Evolutionary conservation across 2,113 vertebrate genomes (phyloP).

Genomic region (Bufo bufo): DNA sequence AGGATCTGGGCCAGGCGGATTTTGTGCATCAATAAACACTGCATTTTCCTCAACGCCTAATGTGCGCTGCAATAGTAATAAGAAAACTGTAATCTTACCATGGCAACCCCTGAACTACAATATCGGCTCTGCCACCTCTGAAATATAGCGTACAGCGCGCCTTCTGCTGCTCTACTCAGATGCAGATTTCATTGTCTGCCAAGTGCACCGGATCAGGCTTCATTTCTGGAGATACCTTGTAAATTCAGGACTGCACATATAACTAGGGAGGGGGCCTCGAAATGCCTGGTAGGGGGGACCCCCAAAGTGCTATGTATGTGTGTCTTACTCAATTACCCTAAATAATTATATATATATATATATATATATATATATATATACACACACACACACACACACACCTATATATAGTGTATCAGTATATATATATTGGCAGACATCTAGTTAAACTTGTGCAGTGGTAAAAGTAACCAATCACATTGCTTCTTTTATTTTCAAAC

Average conservation of each 20-base stretch:
- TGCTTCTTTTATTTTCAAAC: too few species aligned
- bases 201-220: not conserved
- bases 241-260: not conserved
- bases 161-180: not conserved
- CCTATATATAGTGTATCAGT: too few species aligned
- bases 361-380: too few species aligned
- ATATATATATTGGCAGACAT: too few species aligned
- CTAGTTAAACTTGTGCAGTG: too few species aligned
- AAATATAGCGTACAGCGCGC: conserved; percentile 1
- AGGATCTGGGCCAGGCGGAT: conserved; percentile 8
- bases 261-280: not conserved
- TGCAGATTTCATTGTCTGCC: conserved; percentile 6
- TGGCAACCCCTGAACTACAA: conserved; percentile 48
- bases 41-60: conserved; percentile 32
- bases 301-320: too few species aligned
- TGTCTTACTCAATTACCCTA: too few species aligned
- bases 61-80: conserved; percentile 45
- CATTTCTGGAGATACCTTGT: not conserved
- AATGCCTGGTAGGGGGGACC: not conserved
- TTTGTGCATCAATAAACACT: conserved; percentile 51
- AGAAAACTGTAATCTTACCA: conserved; percentile 40
- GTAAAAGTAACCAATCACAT: too few species aligned
- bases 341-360: too few species aligned
- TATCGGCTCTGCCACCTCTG: conserved; percentile 21
- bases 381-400: too few species aligned